phyloP scores from a whole-genome alignment of 2,888 invertebrate species.

The Eucriotettix oculatus region DNA sequence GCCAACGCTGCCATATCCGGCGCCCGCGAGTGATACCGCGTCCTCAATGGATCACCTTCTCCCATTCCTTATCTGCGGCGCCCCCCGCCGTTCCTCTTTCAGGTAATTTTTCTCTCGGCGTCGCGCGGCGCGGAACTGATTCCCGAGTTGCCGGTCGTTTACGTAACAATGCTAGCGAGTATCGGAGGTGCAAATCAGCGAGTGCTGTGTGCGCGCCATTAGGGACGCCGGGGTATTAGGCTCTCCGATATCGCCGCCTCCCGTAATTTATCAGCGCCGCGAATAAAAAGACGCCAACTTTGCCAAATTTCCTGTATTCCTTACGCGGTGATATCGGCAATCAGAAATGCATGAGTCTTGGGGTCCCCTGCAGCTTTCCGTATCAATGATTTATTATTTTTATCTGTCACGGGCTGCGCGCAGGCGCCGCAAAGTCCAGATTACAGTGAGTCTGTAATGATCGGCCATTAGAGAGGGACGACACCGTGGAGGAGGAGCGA shows the following conservation, averaged over 20 bases:
- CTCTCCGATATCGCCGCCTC: background rate
- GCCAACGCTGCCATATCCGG: no score
- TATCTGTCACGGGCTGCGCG: constrained; percentile 10
- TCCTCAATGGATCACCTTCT: constrained; percentile 7
- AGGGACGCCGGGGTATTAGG: constrained; percentile 2
- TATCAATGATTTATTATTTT: constrained; percentile 15
- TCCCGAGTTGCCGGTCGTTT: constrained; percentile 12
- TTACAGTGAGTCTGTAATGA: constrained; percentile 7
- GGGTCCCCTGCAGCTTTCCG: background rate
- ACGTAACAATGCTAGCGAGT: constrained; percentile 11
- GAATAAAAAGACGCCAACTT: constrained; percentile 10
- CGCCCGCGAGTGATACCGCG: background rate
- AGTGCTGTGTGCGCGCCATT: constrained; percentile 10
- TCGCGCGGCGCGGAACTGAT: constrained; percentile 10
- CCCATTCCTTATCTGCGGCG: constrained; percentile 6
- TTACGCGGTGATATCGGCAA: constrained; percentile 4
- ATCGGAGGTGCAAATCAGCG: constrained; percentile 9
- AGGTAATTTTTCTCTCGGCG: constrained; percentile 12
- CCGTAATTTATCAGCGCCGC: constrained; percentile 8
- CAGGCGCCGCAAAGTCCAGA: constrained; percentile 1
- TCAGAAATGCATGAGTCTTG: constrained; percentile 2
- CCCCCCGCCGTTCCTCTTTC: constrained; percentile 5
- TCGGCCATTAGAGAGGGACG: constrained; percentile 6
- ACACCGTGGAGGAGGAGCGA: no score
- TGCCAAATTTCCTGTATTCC: constrained; percentile 13